These are phyloP conservation scores for Camponotus floridanus DNA, from an alignment of 1,140 invertebrate species.

Conservation along the genomic window DNA sequence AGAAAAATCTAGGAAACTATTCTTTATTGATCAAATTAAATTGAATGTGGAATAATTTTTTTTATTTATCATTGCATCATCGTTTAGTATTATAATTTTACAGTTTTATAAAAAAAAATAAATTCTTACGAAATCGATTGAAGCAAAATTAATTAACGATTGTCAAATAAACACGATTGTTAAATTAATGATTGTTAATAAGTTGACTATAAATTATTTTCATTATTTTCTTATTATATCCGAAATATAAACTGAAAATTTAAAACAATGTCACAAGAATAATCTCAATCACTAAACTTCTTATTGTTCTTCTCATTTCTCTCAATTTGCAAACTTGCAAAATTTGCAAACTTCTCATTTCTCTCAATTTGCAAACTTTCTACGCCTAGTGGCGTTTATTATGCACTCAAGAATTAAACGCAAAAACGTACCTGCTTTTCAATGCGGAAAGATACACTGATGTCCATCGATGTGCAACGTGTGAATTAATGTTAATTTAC, in stretches of 20 bases:
- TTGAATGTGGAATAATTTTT: not conserved
- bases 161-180: not conserved
- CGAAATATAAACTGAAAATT: not conserved
- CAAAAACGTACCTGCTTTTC: not conserved
- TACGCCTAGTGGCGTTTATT: not conserved
- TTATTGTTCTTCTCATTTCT: not conserved
- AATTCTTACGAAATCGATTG: not conserved
- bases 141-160: not conserved
- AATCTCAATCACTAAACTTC: not conserved
- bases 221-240: not conserved
- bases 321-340: not conserved
- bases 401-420: not conserved
- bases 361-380: too few relatives aligned
- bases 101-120: not conserved
- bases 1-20: not conserved
- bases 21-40: conserved; percentile 8
- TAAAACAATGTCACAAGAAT: not conserved
- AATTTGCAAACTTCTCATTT: not conserved
- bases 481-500: conserved; percentile 37
- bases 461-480: conserved; percentile 1
- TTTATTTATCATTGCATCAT: not conserved
- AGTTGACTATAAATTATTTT: not conserved
- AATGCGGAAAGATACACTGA: conserved; percentile 3
- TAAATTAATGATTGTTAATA: not conserved
- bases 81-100: not conserved